These are phyloP conservation scores for Drosophila birchii DNA, from an alignment of 2,888 invertebrate genomes.

Conservation along the genomic window DNA sequence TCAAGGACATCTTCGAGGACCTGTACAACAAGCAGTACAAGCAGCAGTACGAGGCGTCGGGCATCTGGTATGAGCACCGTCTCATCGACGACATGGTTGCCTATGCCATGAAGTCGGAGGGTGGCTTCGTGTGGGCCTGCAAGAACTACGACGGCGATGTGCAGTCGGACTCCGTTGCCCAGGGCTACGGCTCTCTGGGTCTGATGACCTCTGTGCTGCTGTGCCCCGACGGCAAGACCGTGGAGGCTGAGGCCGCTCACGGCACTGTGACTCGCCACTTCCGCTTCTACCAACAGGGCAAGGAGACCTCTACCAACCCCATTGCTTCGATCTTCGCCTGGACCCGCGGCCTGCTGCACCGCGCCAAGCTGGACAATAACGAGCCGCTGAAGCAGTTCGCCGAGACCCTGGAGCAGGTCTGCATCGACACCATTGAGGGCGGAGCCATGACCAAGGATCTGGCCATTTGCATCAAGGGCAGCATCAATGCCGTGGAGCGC, in stretches of 20 bases:
- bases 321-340: conserved; percentile 99
- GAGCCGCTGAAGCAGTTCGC: conserved; percentile 91
- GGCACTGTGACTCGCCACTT: conserved; percentile 98
- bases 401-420: conserved; percentile 94
- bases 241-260: conserved; percentile 99
- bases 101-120: conserved; percentile 98
- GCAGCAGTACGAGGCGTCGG: conserved; percentile 91
- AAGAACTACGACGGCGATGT: conserved; percentile 99
- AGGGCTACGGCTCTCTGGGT: conserved; percentile 97
- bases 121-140: conserved; percentile 99
- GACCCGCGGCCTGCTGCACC: conserved; percentile 96
- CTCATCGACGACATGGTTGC: conserved; percentile 99
- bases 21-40: conserved; percentile 96
- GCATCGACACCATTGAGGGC: conserved; percentile 96
- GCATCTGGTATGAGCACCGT: conserved; percentile 99
- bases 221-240: conserved; percentile 98
- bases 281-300: conserved; percentile 95
- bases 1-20: conserved; percentile 98
- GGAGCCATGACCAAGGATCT: conserved; percentile 99
- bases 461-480: conserved; percentile 98
- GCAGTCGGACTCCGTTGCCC: conserved; percentile 98
- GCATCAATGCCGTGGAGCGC: conserved; percentile 89
- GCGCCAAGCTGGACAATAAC: conserved; percentile 97
- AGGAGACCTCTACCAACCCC: conserved; percentile 99
- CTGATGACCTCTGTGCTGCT: conserved; percentile 99